Base-by-base conservation (phyloP, 2,888 invertebrate genomes). In the Eilema sororculum region DNA sequence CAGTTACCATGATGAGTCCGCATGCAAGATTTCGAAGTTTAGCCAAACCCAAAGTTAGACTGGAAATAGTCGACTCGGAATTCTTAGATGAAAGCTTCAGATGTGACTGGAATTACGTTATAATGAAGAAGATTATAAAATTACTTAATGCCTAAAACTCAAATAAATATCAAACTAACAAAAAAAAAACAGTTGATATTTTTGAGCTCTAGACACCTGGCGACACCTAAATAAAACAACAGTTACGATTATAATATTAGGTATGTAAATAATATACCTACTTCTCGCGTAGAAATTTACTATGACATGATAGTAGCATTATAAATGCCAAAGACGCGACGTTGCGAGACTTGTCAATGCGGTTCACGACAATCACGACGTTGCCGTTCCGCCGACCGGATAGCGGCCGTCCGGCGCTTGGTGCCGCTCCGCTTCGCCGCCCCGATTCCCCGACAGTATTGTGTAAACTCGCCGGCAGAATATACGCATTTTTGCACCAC, bases 381-480 rank as follows among this genome's bases (percentile, higher is more conserved):
- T 85, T 84, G 85, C 84, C 84, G 80, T 75, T 77, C 77, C 69
- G 73, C 73, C 75, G 73, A 78, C 85, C 87, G 87, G 85, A 84
- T 81, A 78, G 81, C 78, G 59, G 68, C 80, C 79, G 81, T 76
- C 85, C 81, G 84, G 83, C 76, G 75, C 73, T 75, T 77, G 73
- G 74, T 73, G 71, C 74, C 78, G 76, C 76, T 76, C 78, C 76
- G 80, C 80, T 71, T 60, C 72, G 78, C 76, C 78, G 79, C 81
- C 69, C 72, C 77, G 81, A 78, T 87, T 85, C 81, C 71, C 68
- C 77, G 81, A 80, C 88, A 88, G 89, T 89, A 77, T 81, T 78
- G 78, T 78, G 71, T 73, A 70, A 77, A 81, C 85, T 77, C 81
- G 84, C 85, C 72, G 70, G 74, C 75, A 68, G 78, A 74, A 69